Percentiles rank a stretch among this genome's conserved stretches.
Evolutionary conservation across 2,888 invertebrate genomes (phyloP).

Genomic region (Hirtodrosophila duncani): DNA sequence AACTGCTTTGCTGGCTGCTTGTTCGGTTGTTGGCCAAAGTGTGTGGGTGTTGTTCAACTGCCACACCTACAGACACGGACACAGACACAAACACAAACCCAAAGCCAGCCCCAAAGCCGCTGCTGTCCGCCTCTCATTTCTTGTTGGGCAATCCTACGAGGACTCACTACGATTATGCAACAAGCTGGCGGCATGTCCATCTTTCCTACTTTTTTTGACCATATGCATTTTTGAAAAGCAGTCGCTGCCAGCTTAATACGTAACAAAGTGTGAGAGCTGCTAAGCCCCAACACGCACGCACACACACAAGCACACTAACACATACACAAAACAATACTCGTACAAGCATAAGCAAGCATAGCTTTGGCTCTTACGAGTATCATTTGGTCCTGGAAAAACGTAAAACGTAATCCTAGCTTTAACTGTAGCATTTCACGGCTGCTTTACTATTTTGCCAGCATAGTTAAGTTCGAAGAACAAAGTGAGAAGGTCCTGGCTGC

Average conservation of each 20-base stretch:
- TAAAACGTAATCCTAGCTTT: constrained; percentile 53
- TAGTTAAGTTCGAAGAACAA: constrained; percentile 38
- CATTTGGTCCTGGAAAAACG: constrained; percentile 13
- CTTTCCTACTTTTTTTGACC: constrained; percentile 37
- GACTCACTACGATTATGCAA: constrained; percentile 47
- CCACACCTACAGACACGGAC: no score
- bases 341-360: constrained; percentile 17
- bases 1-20: background rate
- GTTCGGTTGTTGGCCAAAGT: constrained; percentile 23
- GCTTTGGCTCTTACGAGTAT: constrained; percentile 23
- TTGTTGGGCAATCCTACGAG: constrained; percentile 2
- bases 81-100: no score
- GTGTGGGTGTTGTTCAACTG: constrained; percentile 28
- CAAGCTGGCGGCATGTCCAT: constrained; percentile 30
- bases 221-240: constrained; percentile 49
- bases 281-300: constrained; percentile 24
- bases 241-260: constrained; percentile 21
- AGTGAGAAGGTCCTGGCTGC: constrained; percentile 1
- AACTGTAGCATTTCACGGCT: constrained; percentile 37
- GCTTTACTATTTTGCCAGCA: constrained; percentile 37
- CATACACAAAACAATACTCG: background rate
- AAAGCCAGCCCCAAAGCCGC: constrained; percentile 1
- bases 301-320: background rate
- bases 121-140: background rate
- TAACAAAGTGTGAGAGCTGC: constrained; percentile 1